These are phyloP conservation scores for Charina bottae DNA, from an alignment of 2,113 vertebrate species.

Conservation along the genomic window DNA sequence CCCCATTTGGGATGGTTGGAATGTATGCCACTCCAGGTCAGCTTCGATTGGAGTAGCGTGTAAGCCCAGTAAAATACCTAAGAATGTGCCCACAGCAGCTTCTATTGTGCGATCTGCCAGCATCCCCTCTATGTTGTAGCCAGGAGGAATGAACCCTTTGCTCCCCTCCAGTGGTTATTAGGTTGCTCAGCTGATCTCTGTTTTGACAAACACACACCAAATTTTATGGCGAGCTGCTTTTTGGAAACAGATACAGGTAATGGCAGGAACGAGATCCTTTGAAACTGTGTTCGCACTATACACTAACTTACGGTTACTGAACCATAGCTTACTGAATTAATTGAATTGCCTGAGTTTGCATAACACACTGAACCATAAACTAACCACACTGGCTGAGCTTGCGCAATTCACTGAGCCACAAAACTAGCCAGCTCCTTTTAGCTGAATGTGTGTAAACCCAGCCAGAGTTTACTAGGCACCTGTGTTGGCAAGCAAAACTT, in stretches of 20 bases:
- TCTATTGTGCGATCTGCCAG: neutral
- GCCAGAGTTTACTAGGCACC: neutral
- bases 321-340: neutral
- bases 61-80: neutral
- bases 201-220: neutral
- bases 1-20: neutral
- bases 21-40: neutral
- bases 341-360: neutral
- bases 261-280: neutral
- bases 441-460: neutral
- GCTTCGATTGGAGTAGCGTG: neutral
- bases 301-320: neutral
- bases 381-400: neutral
- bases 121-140: neutral
- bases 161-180: neutral
- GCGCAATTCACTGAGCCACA: neutral
- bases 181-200: neutral
- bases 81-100: neutral
- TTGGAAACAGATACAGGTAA: neutral
- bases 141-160: neutral
- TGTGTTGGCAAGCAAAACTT: neutral
- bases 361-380: neutral
- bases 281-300: neutral
- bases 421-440: neutral
- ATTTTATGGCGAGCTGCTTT: neutral